Conservation (phyloP, 1,140 invertebrate species). For the Orius insidiosus region DNA sequence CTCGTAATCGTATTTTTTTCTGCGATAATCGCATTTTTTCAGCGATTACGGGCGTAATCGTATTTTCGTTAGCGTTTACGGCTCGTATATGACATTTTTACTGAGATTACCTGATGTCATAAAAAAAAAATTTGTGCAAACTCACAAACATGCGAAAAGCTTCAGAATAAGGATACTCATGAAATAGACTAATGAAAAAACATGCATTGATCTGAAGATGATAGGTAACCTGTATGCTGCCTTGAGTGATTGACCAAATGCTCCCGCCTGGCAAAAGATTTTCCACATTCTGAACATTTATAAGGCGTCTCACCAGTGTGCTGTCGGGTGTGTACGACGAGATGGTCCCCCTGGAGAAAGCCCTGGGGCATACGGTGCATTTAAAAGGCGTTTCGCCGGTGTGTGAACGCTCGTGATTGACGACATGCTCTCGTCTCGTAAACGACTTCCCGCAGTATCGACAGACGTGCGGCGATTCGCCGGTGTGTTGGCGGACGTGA, state of each 20-base stretch:
- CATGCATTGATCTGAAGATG: constrained; percentile 1
- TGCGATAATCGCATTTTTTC: too few relatives aligned
- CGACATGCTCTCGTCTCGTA: constrained; percentile 42
- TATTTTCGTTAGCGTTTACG: too few relatives aligned
- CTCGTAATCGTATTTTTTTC: too few relatives aligned
- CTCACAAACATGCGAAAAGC: too few relatives aligned
- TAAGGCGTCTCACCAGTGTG: constrained; percentile 55
- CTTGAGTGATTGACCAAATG: constrained; percentile 44
- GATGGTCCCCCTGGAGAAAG: constrained; percentile 61
- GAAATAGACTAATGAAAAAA: too few relatives aligned
- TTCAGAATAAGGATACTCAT: too few relatives aligned
- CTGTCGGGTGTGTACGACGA: constrained; percentile 57
- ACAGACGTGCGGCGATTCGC: constrained; percentile 40
- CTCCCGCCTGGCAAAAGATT: constrained; percentile 43
- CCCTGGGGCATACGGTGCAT: constrained; percentile 53
- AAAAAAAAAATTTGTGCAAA: too few relatives aligned
- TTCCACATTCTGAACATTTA: constrained; percentile 52
- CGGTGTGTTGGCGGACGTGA: constrained; percentile 63
- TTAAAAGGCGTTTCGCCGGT: constrained; percentile 39
- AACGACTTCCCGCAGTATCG: constrained; percentile 43
- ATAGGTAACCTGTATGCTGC: constrained; percentile 50
- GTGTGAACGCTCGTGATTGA: constrained; percentile 48
- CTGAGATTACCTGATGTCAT: too few relatives aligned
- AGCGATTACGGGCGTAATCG: too few relatives aligned
- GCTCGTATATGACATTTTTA: too few relatives aligned